Conservation (phyloP, 2,797 vertebrate genomes). For the Hyperoplus immaculatus region DNA sequence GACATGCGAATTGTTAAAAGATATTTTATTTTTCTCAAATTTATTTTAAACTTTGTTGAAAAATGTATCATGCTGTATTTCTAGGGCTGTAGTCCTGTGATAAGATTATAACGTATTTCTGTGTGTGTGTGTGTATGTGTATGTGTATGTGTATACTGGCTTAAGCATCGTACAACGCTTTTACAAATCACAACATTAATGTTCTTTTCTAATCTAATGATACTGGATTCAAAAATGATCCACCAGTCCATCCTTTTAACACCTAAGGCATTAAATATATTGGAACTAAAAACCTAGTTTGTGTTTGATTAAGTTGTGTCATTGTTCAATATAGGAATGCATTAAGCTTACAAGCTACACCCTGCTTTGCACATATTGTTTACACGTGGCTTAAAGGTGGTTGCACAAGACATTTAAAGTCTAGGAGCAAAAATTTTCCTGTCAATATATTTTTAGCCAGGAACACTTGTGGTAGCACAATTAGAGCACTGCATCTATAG, state of each 20-base stretch:
- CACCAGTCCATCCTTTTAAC: neutral
- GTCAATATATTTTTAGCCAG: constrained; percentile 61
- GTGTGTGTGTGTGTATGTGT: neutral
- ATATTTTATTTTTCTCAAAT: neutral
- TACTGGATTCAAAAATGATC: constrained; percentile 1
- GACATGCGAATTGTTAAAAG: neutral
- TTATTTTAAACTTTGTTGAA: neutral
- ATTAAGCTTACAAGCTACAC: neutral
- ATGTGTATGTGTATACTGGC: neutral
- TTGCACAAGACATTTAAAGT: neutral
- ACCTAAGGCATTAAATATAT: neutral
- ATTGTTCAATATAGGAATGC: neutral
- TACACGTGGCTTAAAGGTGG: neutral
- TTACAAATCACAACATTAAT: constrained; percentile 11
- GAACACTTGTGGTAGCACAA: constrained; percentile 62
- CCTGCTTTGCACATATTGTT: neutral
- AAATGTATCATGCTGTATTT: neutral
- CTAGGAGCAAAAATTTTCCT: constrained; percentile 11
- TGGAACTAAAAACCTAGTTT: neutral
- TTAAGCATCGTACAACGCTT: constrained; percentile 19
- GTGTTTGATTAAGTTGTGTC: neutral
- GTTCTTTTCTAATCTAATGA: constrained; percentile 3
- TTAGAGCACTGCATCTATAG: constrained; percentile 58
- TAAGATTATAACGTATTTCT: neutral
- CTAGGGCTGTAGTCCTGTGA: neutral